Evolutionary conservation across 1,140 invertebrate genomes (phyloP).

Genomic region (Portunus trituberculatus): DNA sequence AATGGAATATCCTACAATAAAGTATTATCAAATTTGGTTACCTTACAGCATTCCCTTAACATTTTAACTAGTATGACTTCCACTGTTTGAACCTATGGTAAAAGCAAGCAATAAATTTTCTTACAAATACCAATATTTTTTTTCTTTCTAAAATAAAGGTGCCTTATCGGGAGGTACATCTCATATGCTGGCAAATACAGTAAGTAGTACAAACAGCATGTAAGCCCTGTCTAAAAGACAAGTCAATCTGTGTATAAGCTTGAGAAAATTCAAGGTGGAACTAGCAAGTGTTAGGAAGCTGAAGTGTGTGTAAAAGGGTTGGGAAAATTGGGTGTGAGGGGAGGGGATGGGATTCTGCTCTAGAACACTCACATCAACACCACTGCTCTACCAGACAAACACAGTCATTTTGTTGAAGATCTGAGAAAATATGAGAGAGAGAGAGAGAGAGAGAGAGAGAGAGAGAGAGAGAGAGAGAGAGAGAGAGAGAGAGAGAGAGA

Average conservation of each 20-base stretch:
- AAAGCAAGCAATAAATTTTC: too few species aligned
- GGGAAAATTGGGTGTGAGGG: not conserved
- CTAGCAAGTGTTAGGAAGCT: conserved; percentile 16
- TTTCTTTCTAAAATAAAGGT: too few species aligned
- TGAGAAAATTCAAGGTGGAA: conserved; percentile 5
- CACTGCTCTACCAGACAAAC: conserved; percentile 9
- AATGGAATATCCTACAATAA: too few species aligned
- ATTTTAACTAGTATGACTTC: too few species aligned
- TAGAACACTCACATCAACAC: not conserved
- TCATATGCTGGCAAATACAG: too few species aligned
- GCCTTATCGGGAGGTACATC: too few species aligned
- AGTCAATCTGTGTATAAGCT: conserved; percentile 4
- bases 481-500: not conserved
- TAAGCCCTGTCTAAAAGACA: not conserved
- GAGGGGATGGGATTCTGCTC: not conserved
- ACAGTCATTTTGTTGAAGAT: conserved; percentile 23
- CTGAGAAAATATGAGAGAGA: not conserved
- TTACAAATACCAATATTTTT: too few species aligned
- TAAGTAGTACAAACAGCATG: not conserved
- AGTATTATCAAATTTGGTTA: too few species aligned
- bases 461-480: not conserved
- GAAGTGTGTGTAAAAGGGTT: conserved; percentile 5
- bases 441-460: conserved; percentile 7
- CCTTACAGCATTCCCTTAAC: too few species aligned
- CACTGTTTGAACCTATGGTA: too few species aligned